Percentiles rank a stretch among this genome's conserved stretches.
Conservation (phyloP, 1,140 invertebrate species). For the Drosophila pandora region DNA sequence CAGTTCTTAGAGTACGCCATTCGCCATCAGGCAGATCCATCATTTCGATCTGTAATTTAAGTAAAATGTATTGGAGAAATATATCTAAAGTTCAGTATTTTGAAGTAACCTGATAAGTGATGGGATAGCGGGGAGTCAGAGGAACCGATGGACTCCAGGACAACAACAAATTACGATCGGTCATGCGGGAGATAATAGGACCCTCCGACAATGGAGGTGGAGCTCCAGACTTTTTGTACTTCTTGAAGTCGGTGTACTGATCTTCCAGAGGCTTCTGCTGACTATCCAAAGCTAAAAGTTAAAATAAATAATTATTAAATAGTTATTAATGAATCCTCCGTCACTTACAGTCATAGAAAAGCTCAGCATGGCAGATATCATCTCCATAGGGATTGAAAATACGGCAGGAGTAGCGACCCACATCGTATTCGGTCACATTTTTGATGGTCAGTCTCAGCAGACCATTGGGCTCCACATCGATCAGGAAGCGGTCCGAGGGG, state of each 20-base stretch:
- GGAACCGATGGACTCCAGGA: slow-evolving; percentile 96
- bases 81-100: background rate
- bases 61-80: background rate
- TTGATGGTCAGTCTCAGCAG: slow-evolving; percentile 91
- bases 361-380: slow-evolving; percentile 91
- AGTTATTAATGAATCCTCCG: background rate
- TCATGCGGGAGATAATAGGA: slow-evolving; percentile 95
- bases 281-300: slow-evolving; percentile 87
- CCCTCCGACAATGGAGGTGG: slow-evolving; percentile 93
- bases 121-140: slow-evolving; percentile 90
- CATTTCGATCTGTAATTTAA: slow-evolving; percentile 91
- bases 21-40: slow-evolving; percentile 94
- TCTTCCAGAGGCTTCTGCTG: slow-evolving; percentile 89
- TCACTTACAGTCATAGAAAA: slow-evolving; percentile 91
- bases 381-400: slow-evolving; percentile 94
- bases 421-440: slow-evolving; percentile 90
- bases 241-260: slow-evolving; percentile 93
- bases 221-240: slow-evolving; percentile 91
- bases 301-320: background rate
- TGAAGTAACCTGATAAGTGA: slow-evolving; percentile 91
- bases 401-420: slow-evolving; percentile 92
- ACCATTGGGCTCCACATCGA: slow-evolving; percentile 89
- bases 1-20: slow-evolving; percentile 92
- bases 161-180: slow-evolving; percentile 92
- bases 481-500: slow-evolving; percentile 91